These are phyloP conservation scores for Lipotes vexillifer DNA, from an alignment of 2,113 vertebrate species.

Conservation along the genomic window DNA sequence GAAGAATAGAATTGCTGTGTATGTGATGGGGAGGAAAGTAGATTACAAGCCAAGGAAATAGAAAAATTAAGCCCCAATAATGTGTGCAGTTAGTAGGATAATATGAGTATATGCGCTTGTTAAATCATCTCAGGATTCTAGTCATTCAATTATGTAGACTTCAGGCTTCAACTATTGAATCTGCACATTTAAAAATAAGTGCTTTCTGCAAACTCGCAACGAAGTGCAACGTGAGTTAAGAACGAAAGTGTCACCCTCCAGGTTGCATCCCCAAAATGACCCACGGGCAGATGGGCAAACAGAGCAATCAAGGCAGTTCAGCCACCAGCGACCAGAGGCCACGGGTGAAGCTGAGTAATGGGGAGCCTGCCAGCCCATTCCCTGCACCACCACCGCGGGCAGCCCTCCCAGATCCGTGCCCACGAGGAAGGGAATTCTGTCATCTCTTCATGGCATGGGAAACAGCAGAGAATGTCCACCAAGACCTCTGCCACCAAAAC, in stretches of 20 bases:
- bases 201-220: constrained; percentile 22
- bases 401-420: not conserved
- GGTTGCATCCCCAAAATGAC: not conserved
- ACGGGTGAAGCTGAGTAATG: fast-evolving
- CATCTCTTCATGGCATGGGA: fast-evolving
- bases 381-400: fast-evolving
- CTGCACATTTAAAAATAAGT: constrained; percentile 50
- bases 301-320: fast-evolving
- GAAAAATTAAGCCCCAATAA: constrained; percentile 49
- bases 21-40: constrained; percentile 65
- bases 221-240: not conserved
- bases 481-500: not conserved
- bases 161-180: constrained; percentile 23
- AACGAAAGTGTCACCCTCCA: not conserved
- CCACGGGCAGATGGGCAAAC: not conserved
- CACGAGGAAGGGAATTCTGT: no score
- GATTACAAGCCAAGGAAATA: constrained; percentile 51
- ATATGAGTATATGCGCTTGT: not conserved
- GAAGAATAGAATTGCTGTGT: constrained; percentile 53
- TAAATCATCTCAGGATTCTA: constrained; percentile 30
- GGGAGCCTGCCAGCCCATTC: not conserved
- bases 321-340: not conserved
- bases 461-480: no score
- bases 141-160: constrained; percentile 32
- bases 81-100: not conserved